Evolutionary conservation across 2,797 vertebrate genomes (phyloP).

Genomic region (Vespertilio murinus): DNA sequence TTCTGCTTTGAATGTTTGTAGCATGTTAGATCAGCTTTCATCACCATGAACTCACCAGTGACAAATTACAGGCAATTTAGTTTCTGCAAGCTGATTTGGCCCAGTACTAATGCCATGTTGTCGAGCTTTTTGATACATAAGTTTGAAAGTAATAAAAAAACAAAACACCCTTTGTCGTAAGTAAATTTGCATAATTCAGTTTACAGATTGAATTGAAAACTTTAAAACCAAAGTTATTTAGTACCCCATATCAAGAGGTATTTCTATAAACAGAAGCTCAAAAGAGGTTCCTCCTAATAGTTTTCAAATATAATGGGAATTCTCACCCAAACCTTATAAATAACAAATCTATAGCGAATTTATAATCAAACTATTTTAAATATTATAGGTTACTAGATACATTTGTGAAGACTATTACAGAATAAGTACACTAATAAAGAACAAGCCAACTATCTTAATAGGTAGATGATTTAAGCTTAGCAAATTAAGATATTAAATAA

Average conservation of each 20-base stretch:
- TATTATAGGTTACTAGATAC: background rate
- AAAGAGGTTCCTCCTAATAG: background rate
- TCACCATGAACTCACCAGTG: constrained; percentile 50
- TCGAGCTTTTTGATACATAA: constrained; percentile 30
- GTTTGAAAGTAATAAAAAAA: constrained; percentile 53
- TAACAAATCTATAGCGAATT: background rate
- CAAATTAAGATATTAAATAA: constrained; percentile 11
- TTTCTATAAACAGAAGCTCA: background rate
- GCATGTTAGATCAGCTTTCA: constrained; percentile 45
- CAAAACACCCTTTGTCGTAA: constrained; percentile 39
- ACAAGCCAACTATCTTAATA: background rate
- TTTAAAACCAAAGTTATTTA: background rate
- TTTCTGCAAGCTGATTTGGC: constrained; percentile 48
- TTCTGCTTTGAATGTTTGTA: constrained; percentile 59
- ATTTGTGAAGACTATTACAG: constrained; percentile 3
- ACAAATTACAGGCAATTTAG: constrained; percentile 58
- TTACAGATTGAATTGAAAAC: constrained; percentile 45
- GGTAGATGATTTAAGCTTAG: background rate
- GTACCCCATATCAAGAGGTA: background rate
- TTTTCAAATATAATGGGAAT: background rate
- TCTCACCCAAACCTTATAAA: background rate
- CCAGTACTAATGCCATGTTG: constrained; percentile 4
- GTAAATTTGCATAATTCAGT: constrained; percentile 59
- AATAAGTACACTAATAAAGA: background rate
- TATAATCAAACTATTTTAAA: background rate